Base-by-base conservation (phyloP, 2,888 invertebrate genomes). In the Digitonthophagus gazella region DNA sequence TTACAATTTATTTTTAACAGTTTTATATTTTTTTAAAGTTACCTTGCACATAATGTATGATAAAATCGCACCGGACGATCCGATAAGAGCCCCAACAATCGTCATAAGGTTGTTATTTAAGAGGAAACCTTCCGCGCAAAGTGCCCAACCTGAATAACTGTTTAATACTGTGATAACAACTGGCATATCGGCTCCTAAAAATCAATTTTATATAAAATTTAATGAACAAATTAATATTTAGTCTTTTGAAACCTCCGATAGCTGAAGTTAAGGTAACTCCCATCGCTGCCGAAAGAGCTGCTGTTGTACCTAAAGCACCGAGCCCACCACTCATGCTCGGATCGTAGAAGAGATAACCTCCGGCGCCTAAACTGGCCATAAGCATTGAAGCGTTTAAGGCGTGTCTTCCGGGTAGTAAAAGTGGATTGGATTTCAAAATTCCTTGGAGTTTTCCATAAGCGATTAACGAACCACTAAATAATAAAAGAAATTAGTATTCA, bases 31-130 rank as follows among this genome's bases (percentile, higher is more conserved):
- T 54, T n/a, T n/a, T n/a, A n/a, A n/a, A n/a, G 72, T 76, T 80
- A 92, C 93, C 86, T 93, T 93, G 87, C 95, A 96, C 96, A 96
- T 96, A 79, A 96, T 96, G 84, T 96, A 95, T 0, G 95, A 95
- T 3, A 96, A 87, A 82, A 96, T 96, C 71, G 95, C 96, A 77
- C 96, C 96, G 69, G 94, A 94, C 70, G 93, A 93, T 64, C 96
- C 95, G 81, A 96, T 96, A 73, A 96, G 85, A 5, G 96, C 94
- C 22, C 96, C 95, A 28, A 96, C 94, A 76, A 95, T 90, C 15
- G 96, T 96, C 93, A 96, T 94, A 71, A 96, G 85, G 75, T 93
- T 93, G 84, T 96, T 96, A 84, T 96, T 93, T 72, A 96, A 84
- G 95, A 96, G 96, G 84, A 96, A 95, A 44, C 96, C 96, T 85